Evolutionary conservation across 2,888 invertebrate genomes (phyloP).

Genomic region (Trissolcus japonicus): DNA sequence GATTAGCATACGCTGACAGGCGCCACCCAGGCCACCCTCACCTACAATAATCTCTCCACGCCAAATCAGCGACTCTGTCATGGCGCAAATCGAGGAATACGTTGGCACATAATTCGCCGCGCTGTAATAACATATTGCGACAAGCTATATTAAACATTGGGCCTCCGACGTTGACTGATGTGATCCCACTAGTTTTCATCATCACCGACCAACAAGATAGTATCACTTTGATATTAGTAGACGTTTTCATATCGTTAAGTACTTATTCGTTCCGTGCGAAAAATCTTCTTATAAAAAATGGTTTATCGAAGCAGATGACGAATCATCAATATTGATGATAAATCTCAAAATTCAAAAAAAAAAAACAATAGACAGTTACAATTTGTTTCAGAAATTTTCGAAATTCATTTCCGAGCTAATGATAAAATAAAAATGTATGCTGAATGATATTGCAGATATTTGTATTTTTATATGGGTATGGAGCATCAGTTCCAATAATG

Average conservation of each 20-base stretch:
- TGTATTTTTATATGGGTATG: too few species aligned
- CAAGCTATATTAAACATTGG: conserved; percentile 74
- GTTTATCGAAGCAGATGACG: too few species aligned
- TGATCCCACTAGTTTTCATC: conserved; percentile 62
- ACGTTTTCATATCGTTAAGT: conserved; percentile 33
- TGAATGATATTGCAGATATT: too few species aligned
- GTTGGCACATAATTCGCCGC: conserved; percentile 48
- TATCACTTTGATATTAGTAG: conserved; percentile 42
- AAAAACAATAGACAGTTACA: too few species aligned
- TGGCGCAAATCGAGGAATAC: conserved; percentile 56
- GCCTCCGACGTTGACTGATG: conserved; percentile 69
- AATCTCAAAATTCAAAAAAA: conserved; percentile 3
- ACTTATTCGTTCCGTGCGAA: conserved; percentile 4
- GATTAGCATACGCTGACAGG: conserved; percentile 75
- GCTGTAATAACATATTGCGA: conserved; percentile 72
- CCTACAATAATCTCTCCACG: conserved; percentile 32
- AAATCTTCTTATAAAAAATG: too few species aligned
- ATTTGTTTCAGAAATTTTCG: too few species aligned
- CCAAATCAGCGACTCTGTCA: conserved; percentile 20
- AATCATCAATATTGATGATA: not conserved
- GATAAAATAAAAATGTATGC: too few species aligned
- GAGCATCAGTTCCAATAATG: too few species aligned
- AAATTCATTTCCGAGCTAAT: too few species aligned
- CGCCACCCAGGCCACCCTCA: conserved; percentile 60
- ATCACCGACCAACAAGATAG: conserved; percentile 48